Conservation (phyloP, 2,113 vertebrate species). For the Oenanthe oenanthe region DNA sequence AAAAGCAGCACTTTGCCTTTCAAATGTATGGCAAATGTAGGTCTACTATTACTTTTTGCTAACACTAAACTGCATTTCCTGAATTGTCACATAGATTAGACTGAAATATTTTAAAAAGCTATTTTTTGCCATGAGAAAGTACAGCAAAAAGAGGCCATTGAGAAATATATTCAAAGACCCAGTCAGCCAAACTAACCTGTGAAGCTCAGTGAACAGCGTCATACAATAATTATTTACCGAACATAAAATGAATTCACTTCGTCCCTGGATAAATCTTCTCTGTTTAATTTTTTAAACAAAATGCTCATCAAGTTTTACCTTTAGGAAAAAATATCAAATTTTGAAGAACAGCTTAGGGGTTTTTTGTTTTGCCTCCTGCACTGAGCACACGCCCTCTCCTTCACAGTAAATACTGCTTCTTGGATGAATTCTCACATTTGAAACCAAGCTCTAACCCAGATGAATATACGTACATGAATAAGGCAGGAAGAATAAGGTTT, state of each 20-base stretch:
- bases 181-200: neutral
- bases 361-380: neutral
- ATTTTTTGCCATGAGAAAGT: neutral
- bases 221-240: neutral
- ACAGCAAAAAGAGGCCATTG: neutral
- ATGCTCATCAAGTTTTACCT: neutral
- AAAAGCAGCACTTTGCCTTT: neutral
- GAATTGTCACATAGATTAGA: neutral
- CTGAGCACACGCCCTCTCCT: neutral
- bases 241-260: neutral
- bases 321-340: neutral
- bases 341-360: neutral
- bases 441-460: neutral
- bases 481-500: neutral
- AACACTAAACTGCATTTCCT: neutral
- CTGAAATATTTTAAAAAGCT: neutral
- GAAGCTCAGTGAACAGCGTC: neutral
- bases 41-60: neutral
- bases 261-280: neutral
- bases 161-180: neutral
- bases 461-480: neutral
- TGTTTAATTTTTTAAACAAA: neutral
- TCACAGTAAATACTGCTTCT: neutral
- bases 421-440: neutral
- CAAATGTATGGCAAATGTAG: neutral